phyloP scores from a whole-genome alignment of 2,113 vertebrate species.

The Australoheros scitulus region DNA sequence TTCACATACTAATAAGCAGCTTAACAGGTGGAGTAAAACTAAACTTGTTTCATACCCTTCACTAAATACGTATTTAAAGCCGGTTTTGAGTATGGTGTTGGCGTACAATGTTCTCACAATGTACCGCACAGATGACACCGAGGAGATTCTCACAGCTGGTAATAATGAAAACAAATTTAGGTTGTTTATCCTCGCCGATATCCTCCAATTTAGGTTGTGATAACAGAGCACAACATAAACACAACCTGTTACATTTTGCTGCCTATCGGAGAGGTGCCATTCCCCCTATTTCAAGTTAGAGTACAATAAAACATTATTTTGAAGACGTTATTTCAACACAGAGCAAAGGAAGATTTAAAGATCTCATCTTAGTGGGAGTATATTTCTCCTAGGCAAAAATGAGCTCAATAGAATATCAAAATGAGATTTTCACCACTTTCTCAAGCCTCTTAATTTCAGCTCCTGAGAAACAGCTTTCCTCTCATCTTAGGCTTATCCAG shows the following conservation, averaged over 20 bases:
- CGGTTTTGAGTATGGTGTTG: neutral
- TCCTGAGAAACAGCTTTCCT: neutral
- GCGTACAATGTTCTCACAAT: neutral
- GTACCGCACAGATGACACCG: neutral
- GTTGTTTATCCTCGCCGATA: neutral
- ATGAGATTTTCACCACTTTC: neutral
- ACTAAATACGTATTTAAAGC: neutral
- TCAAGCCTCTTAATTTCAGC: neutral
- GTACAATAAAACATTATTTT: neutral
- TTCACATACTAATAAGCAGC: neutral
- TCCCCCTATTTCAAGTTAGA: neutral
- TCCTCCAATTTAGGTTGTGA: neutral
- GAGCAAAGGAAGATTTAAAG: neutral
- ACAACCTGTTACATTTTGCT: neutral
- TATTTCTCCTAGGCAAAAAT: neutral
- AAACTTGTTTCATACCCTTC: neutral
- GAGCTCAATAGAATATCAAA: neutral
- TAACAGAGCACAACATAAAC: neutral
- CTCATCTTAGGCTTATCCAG: constrained; percentile 4
- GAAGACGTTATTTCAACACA: neutral
- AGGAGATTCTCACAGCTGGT: neutral
- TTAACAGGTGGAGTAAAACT: neutral
- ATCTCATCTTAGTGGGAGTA: neutral
- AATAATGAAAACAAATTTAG: neutral
- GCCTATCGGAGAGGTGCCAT: neutral